phyloP scores from a whole-genome alignment of 2,113 vertebrate species.

The Aspiorhynchus laticeps region DNA sequence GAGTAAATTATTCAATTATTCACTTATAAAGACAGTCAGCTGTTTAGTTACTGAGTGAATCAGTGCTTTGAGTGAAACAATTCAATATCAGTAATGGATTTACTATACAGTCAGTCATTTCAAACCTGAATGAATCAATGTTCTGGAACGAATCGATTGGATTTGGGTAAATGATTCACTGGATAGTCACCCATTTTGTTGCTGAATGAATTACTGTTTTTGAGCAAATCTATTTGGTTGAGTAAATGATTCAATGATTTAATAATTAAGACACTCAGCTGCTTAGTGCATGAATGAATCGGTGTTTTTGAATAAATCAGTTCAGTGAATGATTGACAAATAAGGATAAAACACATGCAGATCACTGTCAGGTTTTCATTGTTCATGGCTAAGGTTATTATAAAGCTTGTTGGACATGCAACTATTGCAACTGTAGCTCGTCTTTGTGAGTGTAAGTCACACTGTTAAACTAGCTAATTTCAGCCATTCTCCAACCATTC shows the following conservation, averaged over 20 bases:
- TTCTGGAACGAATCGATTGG: no score
- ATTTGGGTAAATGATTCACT: background rate
- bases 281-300: no score
- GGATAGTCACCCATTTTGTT: background rate
- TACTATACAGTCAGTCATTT: background rate
- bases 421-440: background rate
- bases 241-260: no score
- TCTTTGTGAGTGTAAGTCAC: constrained; percentile 23
- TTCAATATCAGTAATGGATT: background rate
- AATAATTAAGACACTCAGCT: no score
- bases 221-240: no score
- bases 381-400: constrained; percentile 16
- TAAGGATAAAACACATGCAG: constrained; percentile 1
- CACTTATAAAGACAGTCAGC: background rate
- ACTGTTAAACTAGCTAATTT: constrained; percentile 50
- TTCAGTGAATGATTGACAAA: background rate
- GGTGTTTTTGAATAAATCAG: no score
- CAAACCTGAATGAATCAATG: background rate
- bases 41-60: background rate
- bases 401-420: constrained; percentile 8
- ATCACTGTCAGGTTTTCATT: background rate
- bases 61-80: background rate
- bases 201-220: no score
- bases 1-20: background rate
- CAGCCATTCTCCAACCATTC: constrained; percentile 62